These are phyloP conservation scores for Pachymerium ferrugineum DNA, from an alignment of 2,888 invertebrate species.

Conservation along the genomic window DNA sequence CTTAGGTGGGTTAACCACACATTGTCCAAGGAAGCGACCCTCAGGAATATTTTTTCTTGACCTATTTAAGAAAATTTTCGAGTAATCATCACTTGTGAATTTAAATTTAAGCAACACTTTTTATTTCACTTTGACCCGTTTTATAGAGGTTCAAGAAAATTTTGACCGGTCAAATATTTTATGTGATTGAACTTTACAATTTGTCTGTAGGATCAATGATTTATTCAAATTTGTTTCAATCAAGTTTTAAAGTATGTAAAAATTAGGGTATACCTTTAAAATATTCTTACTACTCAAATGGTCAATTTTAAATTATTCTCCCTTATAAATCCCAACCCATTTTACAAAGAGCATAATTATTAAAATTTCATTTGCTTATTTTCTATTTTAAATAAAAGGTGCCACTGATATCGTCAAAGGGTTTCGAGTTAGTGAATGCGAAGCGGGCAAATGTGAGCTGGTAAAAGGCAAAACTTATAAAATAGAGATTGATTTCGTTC, in stretches of 20 bases:
- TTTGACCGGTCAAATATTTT: conserved; percentile 7
- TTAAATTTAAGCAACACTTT: neutral
- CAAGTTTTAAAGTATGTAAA: no score
- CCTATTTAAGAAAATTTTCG: neutral
- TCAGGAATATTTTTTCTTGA: neutral
- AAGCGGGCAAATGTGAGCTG: neutral
- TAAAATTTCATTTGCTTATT: no score
- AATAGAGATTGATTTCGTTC: conserved; percentile 19
- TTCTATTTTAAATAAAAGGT: neutral
- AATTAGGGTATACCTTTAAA: no score
- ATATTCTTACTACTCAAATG: no score
- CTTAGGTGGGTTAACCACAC: no score
- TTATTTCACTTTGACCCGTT: conserved; percentile 9
- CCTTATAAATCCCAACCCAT: no score
- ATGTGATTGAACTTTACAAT: neutral
- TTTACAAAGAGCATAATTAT: no score
- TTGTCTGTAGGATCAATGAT: neutral
- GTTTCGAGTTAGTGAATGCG: neutral
- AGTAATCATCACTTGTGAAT: neutral
- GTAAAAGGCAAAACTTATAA: neutral
- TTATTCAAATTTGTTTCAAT: no score
- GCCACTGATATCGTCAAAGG: neutral
- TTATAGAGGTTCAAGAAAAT: neutral
- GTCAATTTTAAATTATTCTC: no score
- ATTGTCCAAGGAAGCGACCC: no score